These are phyloP conservation scores for Sinopyrophorus schimmeli DNA, from an alignment of 2,888 invertebrate genomes.

Conservation along the genomic window DNA sequence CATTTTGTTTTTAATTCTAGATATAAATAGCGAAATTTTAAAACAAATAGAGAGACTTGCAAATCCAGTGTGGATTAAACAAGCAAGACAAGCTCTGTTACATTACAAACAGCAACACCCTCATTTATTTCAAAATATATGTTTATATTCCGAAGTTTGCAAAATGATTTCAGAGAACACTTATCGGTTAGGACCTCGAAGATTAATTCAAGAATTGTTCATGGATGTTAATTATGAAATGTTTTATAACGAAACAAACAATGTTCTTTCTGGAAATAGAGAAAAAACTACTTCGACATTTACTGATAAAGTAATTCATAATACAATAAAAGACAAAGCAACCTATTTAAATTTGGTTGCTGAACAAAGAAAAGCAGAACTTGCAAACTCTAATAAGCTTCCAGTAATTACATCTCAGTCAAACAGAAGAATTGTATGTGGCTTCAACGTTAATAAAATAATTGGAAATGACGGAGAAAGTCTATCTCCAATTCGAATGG, in stretches of 20 bases:
- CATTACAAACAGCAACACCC: constrained; percentile 74
- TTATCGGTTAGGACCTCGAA: constrained; percentile 79
- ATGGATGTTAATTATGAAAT: constrained; percentile 78
- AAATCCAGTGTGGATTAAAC: constrained; percentile 78
- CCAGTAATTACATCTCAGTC: constrained; percentile 20
- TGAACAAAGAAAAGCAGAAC: constrained; percentile 37
- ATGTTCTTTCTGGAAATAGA: constrained; percentile 50
- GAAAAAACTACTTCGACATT: neutral
- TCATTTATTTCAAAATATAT: constrained; percentile 78
- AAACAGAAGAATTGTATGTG: constrained; percentile 33
- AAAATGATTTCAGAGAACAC: constrained; percentile 76
- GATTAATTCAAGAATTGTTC: constrained; percentile 93
- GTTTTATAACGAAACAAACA: constrained; percentile 59
- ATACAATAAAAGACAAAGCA: constrained; percentile 8
- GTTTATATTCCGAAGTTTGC: constrained; percentile 91
- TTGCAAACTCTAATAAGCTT: constrained; percentile 26
- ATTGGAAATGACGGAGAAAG: constrained; percentile 26
- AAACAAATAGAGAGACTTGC: constrained; percentile 74
- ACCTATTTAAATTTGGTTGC: constrained; percentile 27
- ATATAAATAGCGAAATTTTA: constrained; percentile 60
- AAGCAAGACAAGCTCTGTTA: constrained; percentile 80
- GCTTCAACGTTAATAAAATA: constrained; percentile 32
- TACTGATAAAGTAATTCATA: neutral
- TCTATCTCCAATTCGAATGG: constrained; percentile 34
- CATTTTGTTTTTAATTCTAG: constrained; percentile 8